A percentile compares a stretch with the other conserved stretches of the same genome.
These are phyloP conservation scores for Eristalis pertinax DNA, from an alignment of 2,888 invertebrate genomes.

Conservation along the genomic window DNA sequence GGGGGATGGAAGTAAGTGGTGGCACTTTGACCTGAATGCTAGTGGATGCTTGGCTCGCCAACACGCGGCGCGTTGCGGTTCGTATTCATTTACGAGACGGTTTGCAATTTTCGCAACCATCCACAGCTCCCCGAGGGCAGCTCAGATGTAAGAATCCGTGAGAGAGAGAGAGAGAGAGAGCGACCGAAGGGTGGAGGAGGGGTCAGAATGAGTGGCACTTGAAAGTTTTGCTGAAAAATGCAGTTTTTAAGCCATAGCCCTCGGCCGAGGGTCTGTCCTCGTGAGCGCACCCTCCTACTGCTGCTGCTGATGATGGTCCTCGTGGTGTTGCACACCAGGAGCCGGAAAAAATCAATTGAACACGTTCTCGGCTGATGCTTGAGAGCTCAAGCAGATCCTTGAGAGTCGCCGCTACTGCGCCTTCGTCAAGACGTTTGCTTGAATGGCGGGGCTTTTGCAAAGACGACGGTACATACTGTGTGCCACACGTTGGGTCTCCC, in stretches of 20 bases:
- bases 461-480: not conserved
- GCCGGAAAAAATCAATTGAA: constrained; percentile 68
- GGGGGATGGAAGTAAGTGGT: constrained; percentile 1
- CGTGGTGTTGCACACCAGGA: constrained; percentile 17
- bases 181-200: not conserved
- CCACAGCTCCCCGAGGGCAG: not conserved
- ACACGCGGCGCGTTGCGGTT: not conserved
- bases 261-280: not conserved
- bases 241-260: constrained; percentile 54
- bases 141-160: not conserved
- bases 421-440: constrained; percentile 14
- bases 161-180: not conserved
- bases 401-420: constrained; percentile 49
- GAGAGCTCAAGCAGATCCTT: constrained; percentile 34
- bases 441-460: not conserved
- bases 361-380: constrained; percentile 55
- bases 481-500: not conserved
- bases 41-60: constrained; percentile 7
- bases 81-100: constrained; percentile 1
- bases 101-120: not conserved
- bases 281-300: not conserved
- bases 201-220: constrained; percentile 53
- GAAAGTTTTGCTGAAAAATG: constrained; percentile 70
- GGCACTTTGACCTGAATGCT: constrained; percentile 49
- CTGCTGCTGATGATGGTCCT: constrained; percentile 4